Evolutionary conservation across 2,797 vertebrate genomes (phyloP).

Genomic region (Dicrostonyx torquatus): DNA sequence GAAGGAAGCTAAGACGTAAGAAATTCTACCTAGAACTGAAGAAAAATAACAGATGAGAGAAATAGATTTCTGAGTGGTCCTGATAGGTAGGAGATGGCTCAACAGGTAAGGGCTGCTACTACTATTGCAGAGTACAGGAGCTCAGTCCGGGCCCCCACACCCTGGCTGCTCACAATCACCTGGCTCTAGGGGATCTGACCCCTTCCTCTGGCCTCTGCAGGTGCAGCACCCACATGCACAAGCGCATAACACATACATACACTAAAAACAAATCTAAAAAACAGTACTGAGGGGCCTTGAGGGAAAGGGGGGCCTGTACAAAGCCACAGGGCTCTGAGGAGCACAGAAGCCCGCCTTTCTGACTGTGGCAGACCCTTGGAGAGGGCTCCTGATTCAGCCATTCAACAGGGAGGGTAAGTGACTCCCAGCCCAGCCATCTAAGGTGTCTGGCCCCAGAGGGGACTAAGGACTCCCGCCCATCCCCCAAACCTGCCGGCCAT

Average conservation of each 20-base stretch:
- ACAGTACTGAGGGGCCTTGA: too few relatives aligned
- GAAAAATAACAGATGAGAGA: conserved; percentile 11
- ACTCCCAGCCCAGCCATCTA: too few relatives aligned
- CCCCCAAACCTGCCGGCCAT: too few relatives aligned
- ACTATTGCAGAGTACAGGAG: background rate
- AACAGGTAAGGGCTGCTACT: background rate
- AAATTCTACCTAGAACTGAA: background rate
- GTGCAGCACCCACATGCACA: background rate
- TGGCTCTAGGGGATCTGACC: background rate
- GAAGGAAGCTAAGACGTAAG: background rate
- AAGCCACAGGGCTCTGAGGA: too few relatives aligned
- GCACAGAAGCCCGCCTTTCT: too few relatives aligned
- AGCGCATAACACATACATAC: background rate
- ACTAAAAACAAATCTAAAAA: background rate
- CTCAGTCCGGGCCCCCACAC: too few relatives aligned
- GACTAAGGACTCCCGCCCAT: too few relatives aligned
- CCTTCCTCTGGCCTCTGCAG: background rate
- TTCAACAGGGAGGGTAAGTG: too few relatives aligned
- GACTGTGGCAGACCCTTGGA: too few relatives aligned
- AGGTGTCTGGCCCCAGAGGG: too few relatives aligned
- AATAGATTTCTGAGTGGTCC: background rate
- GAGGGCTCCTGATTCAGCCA: too few relatives aligned
- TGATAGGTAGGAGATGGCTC: background rate
- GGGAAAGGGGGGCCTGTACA: too few relatives aligned
- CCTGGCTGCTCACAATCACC: background rate